Percentiles rank a stretch among this genome's conserved stretches.
Conservation (phyloP, 1,140 invertebrate genomes). For the Halesus radiatus region DNA sequence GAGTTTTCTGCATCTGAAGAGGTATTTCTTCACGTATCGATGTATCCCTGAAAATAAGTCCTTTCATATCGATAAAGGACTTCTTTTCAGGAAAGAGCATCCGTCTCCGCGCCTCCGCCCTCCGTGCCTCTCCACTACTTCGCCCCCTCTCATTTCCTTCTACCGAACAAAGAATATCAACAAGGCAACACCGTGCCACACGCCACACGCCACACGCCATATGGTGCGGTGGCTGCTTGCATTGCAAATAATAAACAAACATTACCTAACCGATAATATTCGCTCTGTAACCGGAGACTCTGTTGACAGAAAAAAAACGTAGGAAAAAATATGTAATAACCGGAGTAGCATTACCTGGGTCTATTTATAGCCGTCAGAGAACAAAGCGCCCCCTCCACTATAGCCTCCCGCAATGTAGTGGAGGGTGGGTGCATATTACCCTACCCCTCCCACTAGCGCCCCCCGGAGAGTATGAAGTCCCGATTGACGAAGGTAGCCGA, state of each 20-base stretch:
- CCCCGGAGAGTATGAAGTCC: not conserved
- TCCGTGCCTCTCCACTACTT: not conserved
- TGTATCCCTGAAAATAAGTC: too few species aligned
- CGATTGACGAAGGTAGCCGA: conserved; percentile 24
- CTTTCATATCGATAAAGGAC: too few species aligned
- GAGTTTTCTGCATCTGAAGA: too few species aligned
- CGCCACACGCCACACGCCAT: not conserved
- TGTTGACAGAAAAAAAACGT: not conserved
- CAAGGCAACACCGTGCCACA: not conserved
- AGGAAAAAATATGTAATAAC: not conserved
- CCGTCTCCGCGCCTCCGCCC: not conserved
- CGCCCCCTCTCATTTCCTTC: too few species aligned
- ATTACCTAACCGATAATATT: not conserved
- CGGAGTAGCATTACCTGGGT: conserved; percentile 41
- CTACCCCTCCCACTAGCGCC: not conserved
- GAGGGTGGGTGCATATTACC: not conserved
- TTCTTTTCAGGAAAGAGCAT: not conserved
- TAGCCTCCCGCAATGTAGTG: not conserved
- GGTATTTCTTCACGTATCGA: too few species aligned
- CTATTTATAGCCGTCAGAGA: conserved; percentile 45
- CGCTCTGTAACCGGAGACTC: conserved; percentile 7
- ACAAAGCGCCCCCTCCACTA: conserved; percentile 23
- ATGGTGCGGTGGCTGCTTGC: not conserved
- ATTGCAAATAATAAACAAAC: not conserved
- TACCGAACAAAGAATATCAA: not conserved